A percentile compares a stretch with the other conserved stretches of the same genome.
These are phyloP conservation scores for Malurus leucopterus DNA, from an alignment of 2,797 vertebrate species.

Conservation along the genomic window DNA sequence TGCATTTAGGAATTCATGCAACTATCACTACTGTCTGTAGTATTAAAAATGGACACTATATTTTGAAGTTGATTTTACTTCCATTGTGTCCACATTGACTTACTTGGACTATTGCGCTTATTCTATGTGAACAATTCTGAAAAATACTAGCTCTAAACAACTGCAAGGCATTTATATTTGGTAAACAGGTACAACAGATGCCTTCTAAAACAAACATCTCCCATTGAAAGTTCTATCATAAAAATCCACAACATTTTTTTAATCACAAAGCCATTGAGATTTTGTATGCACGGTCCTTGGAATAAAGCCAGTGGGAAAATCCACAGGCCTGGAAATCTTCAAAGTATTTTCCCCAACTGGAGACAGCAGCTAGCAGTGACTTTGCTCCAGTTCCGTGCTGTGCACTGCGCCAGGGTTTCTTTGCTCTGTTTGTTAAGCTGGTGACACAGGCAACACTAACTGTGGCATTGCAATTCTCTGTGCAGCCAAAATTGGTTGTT, in stretches of 20 bases:
- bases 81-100: not conserved
- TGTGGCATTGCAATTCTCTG: not conserved
- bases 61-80: not conserved
- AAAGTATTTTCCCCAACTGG: not conserved
- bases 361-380: not conserved
- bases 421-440: slow-evolving; percentile 1
- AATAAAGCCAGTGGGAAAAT: not conserved
- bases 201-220: not conserved
- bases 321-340: not conserved
- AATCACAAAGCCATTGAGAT: not conserved
- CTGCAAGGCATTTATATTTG: not conserved
- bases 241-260: not conserved
- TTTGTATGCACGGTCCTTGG: not conserved
- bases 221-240: not conserved
- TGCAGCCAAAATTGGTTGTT: not conserved
- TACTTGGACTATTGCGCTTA: not conserved
- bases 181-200: not conserved
- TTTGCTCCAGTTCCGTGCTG: not conserved
- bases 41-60: not conserved
- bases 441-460: not conserved
- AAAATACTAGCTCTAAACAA: not conserved
- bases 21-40: not conserved
- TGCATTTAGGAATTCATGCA: not conserved
- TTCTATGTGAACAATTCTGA: not conserved
- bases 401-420: not conserved